Base-by-base conservation (phyloP, 2,797 vertebrate genomes). In the Thamnophis elegans region DNA sequence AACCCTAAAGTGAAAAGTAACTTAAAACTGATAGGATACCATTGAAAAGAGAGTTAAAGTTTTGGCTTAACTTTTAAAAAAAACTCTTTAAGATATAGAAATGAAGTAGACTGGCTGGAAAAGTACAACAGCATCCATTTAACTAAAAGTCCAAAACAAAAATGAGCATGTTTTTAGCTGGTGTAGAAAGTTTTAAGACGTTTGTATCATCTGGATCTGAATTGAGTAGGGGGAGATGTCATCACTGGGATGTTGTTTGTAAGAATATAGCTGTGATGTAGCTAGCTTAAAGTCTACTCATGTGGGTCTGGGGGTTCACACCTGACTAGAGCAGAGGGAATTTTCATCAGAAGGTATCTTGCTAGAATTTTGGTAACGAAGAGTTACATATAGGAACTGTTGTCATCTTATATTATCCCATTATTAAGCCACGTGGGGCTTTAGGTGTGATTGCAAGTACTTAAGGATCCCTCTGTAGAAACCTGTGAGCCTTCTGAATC, bases 211-310 rank as follows among this genome's bases (percentile, higher is more conserved):
- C 36, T 82, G 73, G 20, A 47, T 73, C 10, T 47, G 73, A 47
- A 82, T 5, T 0, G 9, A 4, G 1, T 20, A 22, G 32, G 1
- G 22, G 36, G 20, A 20, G 3, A 47, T 36, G 22, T 0, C 14
- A 47, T 22, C 1, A 11, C 20, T 22, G 9, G 20, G 73, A 20
- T 25, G 36, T 22, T 82, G 42, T 36, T 25, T 5, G 0, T 82
- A 42, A 78, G 68, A 78, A 78, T 78, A 16, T 20, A 78, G 68
- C 7, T 42, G 18, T 22, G 65, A 68, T 16, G 65, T 32, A 68
- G 65, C n/a, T 32, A 32, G 14, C 65, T 18, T 68, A 32, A 68
- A 18, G 5, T 68, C n/a, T 32, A 32, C 65, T 7, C n/a, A 32
- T 32, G 14, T 32, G 5, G n/a, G 65, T 65, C n/a, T 32, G 5